phyloP scores from a whole-genome alignment of 1,140 invertebrate genomes.

The Matsumurasca onukii region DNA sequence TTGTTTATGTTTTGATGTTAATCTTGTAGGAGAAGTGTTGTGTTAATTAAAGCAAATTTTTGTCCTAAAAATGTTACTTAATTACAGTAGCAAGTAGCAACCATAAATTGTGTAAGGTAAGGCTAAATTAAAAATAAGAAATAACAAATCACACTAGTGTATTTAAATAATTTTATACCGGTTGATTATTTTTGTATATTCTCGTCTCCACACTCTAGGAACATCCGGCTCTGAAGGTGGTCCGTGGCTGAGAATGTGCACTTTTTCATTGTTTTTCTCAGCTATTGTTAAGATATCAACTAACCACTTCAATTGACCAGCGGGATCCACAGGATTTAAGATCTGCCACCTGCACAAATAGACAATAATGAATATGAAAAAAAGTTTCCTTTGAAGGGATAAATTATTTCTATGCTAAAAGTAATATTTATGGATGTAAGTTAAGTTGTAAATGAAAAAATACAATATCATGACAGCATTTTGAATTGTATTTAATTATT shows the following conservation, averaged over 20 bases:
- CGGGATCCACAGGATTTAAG: constrained; percentile 58
- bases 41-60: not conserved
- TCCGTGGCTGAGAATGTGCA: constrained; percentile 83
- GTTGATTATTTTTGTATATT: constrained; percentile 59
- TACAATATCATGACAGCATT: not conserved
- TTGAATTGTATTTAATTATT: constrained; percentile 38
- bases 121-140: not conserved
- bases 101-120: not conserved
- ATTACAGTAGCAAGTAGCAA: not conserved
- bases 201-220: constrained; percentile 62
- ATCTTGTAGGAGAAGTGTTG: not conserved
- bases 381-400: not conserved
- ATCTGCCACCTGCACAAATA: constrained; percentile 57
- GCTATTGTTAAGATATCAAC: constrained; percentile 65
- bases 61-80: not conserved
- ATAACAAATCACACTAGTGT: too few species aligned
- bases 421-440: not conserved
- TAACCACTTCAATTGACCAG: constrained; percentile 72
- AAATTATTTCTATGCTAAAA: not conserved
- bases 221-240: constrained; percentile 70
- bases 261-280: constrained; percentile 68
- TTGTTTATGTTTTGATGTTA: not conserved
- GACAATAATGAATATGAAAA: not conserved
- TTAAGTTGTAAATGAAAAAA: not conserved
- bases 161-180: constrained; percentile 43